Conservation (phyloP, 2,797 vertebrate genomes). For the Picus viridis region DNA sequence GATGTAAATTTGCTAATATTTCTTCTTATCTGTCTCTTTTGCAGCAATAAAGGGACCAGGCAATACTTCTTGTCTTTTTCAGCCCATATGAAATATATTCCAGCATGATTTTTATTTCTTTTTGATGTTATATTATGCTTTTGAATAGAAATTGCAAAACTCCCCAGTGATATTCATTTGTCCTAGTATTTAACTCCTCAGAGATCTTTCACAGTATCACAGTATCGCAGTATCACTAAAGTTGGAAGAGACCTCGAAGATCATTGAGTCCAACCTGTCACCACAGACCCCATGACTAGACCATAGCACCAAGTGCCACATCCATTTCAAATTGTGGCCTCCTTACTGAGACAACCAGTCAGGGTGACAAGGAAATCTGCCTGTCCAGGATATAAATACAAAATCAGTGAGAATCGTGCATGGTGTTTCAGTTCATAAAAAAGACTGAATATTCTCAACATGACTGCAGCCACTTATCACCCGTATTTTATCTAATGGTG, state of each 20-base stretch:
- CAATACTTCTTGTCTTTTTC: neutral
- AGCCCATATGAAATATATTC: neutral
- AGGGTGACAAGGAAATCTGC: neutral
- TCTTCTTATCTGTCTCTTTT: neutral
- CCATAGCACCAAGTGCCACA: too few species aligned
- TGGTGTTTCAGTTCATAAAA: neutral
- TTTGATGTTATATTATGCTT: neutral
- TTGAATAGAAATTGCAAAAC: neutral
- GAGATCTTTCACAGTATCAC: too few species aligned
- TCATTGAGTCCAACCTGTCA: too few species aligned
- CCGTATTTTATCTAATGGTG: neutral
- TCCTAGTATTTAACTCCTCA: neutral
- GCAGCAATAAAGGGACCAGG: neutral
- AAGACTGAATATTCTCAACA: neutral
- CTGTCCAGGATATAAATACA: neutral
- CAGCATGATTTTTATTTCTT: neutral
- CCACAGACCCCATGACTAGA: too few species aligned
- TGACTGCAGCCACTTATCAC: neutral
- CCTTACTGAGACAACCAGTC: neutral
- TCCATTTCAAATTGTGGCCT: neutral
- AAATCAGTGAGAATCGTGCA: neutral
- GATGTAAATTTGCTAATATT: neutral
- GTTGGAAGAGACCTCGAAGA: too few species aligned
- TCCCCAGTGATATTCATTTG: neutral
- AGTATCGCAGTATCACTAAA: too few species aligned